Evolutionary conservation across 2,113 vertebrate species (phyloP).

Genomic region (Engraulis encrasicolus): DNA sequence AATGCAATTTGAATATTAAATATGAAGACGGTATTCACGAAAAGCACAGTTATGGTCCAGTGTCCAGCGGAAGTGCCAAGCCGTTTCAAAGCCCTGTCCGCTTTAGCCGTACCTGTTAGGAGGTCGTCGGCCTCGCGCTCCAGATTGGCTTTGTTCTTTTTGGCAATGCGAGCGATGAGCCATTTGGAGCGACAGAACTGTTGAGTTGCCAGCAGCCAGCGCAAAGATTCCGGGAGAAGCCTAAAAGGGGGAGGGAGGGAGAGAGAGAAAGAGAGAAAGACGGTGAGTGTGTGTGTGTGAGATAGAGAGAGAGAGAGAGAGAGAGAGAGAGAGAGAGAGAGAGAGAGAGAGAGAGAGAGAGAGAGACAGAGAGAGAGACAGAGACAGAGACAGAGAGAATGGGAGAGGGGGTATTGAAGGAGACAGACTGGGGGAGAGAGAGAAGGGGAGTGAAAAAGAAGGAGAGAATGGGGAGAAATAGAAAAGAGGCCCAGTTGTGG

Average conservation of each 20-base stretch:
- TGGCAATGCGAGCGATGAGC: constrained; percentile 84
- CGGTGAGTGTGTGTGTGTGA: not conserved
- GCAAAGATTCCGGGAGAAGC: constrained; percentile 95
- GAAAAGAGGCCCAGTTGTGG: not conserved
- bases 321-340: constrained; percentile 17
- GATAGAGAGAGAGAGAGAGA: constrained; percentile 2
- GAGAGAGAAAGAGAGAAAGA: not conserved
- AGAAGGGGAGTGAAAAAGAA: too few relatives aligned
- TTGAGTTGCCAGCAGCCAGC: constrained; percentile 94
- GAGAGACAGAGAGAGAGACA: not conserved
- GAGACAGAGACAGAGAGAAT: too few relatives aligned
- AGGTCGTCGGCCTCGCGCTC: constrained; percentile 84
- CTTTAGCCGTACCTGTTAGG: constrained; percentile 80
- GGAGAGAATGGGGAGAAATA: too few relatives aligned
- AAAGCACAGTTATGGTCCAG: too few relatives aligned
- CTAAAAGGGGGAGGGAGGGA: constrained; percentile 69
- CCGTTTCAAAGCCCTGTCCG: too few relatives aligned
- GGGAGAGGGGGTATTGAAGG: too few relatives aligned
- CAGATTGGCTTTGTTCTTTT: constrained; percentile 81
- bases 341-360: too few relatives aligned
- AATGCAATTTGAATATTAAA: too few relatives aligned
- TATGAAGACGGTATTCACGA: too few relatives aligned
- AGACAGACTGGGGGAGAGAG: too few relatives aligned
- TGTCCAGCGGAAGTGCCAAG: too few relatives aligned
- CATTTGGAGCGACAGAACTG: constrained; percentile 88